Conservation (phyloP, 2,888 invertebrate genomes). For the Athalia cordata region DNA sequence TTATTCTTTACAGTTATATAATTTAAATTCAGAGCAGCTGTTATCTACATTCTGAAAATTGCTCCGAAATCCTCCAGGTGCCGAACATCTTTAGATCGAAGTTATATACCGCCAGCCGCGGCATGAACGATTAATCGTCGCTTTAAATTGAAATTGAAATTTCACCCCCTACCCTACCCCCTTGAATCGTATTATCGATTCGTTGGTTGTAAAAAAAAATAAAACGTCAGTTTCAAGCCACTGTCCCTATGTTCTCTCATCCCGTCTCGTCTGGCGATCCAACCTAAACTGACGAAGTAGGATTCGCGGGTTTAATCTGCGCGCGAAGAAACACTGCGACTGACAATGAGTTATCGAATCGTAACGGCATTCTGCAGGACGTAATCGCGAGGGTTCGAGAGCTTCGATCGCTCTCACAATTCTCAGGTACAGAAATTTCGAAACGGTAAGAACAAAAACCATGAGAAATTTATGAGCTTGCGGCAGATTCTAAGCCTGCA, state of each 20-base stretch:
- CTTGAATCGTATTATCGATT: conserved; percentile 25
- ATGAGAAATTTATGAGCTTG: background rate
- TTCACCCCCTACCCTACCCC: conserved; percentile 1
- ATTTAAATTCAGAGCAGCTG: conserved; percentile 30
- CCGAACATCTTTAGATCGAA: conserved; percentile 13
- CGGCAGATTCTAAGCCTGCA: too few relatives aligned
- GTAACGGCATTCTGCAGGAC: background rate
- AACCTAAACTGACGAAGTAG: background rate
- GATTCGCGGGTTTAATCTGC: background rate
- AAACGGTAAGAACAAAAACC: background rate
- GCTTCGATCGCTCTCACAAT: too few relatives aligned
- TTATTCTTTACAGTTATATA: conserved; percentile 4
- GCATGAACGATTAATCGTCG: conserved; percentile 29
- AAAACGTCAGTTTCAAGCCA: conserved; percentile 16
- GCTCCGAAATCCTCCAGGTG: background rate
- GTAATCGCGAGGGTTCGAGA: too few relatives aligned
- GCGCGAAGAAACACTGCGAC: background rate
- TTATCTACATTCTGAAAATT: conserved; percentile 31
- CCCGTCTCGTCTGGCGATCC: conserved; percentile 8
- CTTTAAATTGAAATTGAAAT: conserved; percentile 39
- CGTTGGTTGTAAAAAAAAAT: background rate
- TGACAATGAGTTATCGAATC: background rate
- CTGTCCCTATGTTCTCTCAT: background rate
- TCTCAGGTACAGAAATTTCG: too few relatives aligned
- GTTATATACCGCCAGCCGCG: background rate